These are phyloP conservation scores for Leptinotarsa haldemani DNA, from an alignment of 2,888 invertebrate species.

Conservation along the genomic window DNA sequence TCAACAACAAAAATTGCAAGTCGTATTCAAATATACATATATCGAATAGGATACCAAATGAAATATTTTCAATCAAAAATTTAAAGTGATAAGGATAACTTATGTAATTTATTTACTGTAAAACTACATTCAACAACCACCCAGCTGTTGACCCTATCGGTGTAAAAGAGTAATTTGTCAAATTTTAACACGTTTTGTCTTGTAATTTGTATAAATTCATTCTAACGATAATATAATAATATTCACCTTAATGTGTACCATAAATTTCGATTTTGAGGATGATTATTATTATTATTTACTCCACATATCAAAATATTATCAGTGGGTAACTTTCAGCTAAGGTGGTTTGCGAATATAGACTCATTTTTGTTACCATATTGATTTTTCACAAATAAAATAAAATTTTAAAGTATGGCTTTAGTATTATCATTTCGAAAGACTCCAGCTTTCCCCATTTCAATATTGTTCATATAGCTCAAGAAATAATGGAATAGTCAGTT, in stretches of 20 bases:
- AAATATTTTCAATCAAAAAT: slow-evolving; percentile 21
- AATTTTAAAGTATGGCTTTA: neutral
- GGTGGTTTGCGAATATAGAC: neutral
- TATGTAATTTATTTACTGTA: slow-evolving; percentile 20
- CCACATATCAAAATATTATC: too few species aligned
- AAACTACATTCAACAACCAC: slow-evolving; percentile 16
- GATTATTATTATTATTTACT: neutral
- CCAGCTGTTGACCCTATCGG: neutral
- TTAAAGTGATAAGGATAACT: slow-evolving; percentile 2
- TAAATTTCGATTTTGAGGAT: neutral
- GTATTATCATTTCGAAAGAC: neutral
- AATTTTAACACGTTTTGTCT: too few species aligned
- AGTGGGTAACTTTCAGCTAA: neutral
- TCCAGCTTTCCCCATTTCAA: neutral
- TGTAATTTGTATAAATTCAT: too few species aligned
- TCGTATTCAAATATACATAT: neutral
- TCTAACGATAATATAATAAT: neutral
- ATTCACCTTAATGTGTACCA: neutral
- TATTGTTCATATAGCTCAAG: too few species aligned
- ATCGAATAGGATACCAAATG: slow-evolving; percentile 24
- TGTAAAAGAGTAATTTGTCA: too few species aligned
- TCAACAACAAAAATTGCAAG: too few species aligned
- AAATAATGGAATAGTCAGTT: too few species aligned
- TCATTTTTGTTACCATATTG: slow-evolving; percentile 14
- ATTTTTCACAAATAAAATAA: slow-evolving; percentile 12